A percentile compares a stretch with the other conserved stretches of the same genome.
phyloP scores from a whole-genome alignment of 2,113 vertebrate species.

The Macquaria australasica region DNA sequence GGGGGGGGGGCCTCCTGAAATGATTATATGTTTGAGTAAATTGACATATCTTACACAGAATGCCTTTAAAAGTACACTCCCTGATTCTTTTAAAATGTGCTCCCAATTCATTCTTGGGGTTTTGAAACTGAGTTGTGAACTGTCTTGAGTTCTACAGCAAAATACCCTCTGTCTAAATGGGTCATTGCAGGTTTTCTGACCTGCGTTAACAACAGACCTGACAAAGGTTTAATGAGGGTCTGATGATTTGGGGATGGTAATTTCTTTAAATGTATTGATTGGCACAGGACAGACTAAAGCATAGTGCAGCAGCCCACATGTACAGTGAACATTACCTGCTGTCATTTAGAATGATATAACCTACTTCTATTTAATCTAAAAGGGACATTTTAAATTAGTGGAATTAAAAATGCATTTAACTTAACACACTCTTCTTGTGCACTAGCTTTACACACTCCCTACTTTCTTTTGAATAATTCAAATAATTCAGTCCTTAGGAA shows the following conservation, averaged over 20 bases:
- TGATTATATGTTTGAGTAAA: too few relatives aligned
- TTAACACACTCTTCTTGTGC: background rate
- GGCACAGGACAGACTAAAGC: background rate
- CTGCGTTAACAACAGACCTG: too few relatives aligned
- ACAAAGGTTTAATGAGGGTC: background rate
- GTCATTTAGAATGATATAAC: background rate
- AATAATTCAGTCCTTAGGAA: background rate
- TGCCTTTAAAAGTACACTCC: background rate
- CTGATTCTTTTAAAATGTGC: background rate
- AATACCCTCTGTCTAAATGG: background rate
- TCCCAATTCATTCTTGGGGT: background rate
- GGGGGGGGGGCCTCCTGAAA: too few relatives aligned
- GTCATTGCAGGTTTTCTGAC: background rate
- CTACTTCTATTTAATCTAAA: background rate
- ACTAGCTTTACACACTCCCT: background rate
- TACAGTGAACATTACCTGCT: too few relatives aligned
- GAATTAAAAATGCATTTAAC: background rate
- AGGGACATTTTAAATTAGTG: background rate
- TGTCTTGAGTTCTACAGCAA: background rate
- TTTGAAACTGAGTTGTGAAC: slow-evolving; percentile 1
- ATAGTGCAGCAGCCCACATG: too few relatives aligned
- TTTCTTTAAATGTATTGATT: background rate
- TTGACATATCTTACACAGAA: background rate
- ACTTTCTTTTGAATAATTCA: background rate
- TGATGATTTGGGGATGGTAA: background rate